Conservation (phyloP, 2,113 vertebrate species). For the Indri indri region DNA sequence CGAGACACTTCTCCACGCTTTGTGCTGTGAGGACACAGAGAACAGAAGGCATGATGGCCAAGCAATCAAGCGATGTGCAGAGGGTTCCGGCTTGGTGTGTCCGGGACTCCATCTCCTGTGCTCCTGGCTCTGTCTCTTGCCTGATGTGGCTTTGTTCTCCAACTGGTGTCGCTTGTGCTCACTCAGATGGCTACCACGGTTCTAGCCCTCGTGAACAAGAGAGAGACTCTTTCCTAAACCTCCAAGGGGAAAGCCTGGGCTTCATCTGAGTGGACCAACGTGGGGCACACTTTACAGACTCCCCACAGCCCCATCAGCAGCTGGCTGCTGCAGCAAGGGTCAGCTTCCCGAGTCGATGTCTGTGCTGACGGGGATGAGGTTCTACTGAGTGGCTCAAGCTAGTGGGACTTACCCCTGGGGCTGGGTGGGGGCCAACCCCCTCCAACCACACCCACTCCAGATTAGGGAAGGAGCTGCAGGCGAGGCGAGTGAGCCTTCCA, state of each 20-base stretch:
- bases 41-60: neutral
- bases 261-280: neutral
- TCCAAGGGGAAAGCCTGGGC: neutral
- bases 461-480: neutral
- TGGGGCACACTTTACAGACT: neutral
- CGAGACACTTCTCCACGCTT: neutral
- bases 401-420: neutral
- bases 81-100: neutral
- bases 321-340: neutral
- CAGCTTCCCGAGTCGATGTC: neutral
- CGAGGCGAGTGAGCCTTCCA: neutral
- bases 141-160: neutral
- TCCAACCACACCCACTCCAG: neutral
- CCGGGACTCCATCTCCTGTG: rapidly evolving
- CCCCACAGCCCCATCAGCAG: neutral
- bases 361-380: neutral
- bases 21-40: neutral
- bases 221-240: neutral
- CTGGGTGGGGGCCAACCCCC: neutral
- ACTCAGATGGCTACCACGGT: neutral
- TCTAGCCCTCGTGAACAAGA: neutral
- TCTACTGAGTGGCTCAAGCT: neutral
- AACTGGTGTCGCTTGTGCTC: neutral
- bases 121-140: neutral
- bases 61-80: neutral